Evolutionary conservation across 2,888 invertebrate genomes (phyloP), one percentile per base, ranked within the genome.

Genomic region (Trachelus iudaicus): DNA sequence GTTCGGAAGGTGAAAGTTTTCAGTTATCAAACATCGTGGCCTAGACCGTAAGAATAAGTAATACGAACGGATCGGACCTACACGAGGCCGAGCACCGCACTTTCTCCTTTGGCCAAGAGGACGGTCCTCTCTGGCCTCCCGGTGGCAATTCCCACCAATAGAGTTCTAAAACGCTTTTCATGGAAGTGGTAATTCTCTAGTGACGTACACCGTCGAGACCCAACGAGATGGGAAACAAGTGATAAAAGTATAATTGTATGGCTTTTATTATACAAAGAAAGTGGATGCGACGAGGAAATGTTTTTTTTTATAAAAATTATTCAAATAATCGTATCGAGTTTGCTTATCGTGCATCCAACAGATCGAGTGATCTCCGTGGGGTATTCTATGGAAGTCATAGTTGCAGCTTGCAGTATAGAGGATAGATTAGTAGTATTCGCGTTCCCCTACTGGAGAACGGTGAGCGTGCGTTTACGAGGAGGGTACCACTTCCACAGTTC

Each of bases 11-110:
- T 89, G 89, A 89, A 89, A 89, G 89, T 89, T 90, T 87, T 33
- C 86, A 84, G 87, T 86, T 87, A 87, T 88, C 90, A 86, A 87
- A 85, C 85, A 84, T 83, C 86, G 85, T 86, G 88, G 87, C 89
- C 89, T 88, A 89, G 89, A 89, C 89, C 88, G 87, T 86, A 86
- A 84, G 83, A 83, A 71, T 71, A 71, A 71, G 71, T 71, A 71
- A 71, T 71, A 71, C 71, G 71, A 71, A 71, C 31, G 71, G 1
- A 71, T 71, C 71, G 71, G 15, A 71, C 71, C 33, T 31, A 71
- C 71, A 23, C 71, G 71, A 71, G 71, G 33, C 71, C 33, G 11
- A n/a, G 13, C 9, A 23, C 2, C 31, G 33, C 4, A 69, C 71
- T 71, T 71, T 71, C 71, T 34, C 71, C 56, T 56, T 56, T 56